A percentile compares a stretch with the other conserved stretches of the same genome.
Conservation (phyloP, 2,797 vertebrate genomes). For the Otus scops region DNA sequence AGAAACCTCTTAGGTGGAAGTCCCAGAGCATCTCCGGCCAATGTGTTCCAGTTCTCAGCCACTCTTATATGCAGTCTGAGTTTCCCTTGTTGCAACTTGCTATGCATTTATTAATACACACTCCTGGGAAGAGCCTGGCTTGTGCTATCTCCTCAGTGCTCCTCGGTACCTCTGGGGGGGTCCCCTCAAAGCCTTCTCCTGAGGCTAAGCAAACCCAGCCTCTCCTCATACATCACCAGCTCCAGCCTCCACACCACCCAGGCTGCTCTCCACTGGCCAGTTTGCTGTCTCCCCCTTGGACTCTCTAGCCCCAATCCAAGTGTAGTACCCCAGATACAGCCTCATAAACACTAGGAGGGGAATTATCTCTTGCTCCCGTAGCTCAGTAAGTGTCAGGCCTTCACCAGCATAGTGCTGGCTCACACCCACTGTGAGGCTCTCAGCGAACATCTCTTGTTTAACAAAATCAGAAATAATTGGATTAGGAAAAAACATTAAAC, state of each 20-base stretch:
- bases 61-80: not conserved
- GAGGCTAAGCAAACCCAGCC: not conserved
- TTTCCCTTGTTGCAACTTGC: not conserved
- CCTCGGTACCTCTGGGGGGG: not conserved
- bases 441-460: not conserved
- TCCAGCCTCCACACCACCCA: not conserved
- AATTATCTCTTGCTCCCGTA: not conserved
- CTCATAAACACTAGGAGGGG: not conserved
- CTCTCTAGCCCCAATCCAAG: not conserved
- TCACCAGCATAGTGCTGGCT: not conserved
- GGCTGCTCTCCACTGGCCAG: not conserved
- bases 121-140: not conserved
- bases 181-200: not conserved
- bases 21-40: not conserved
- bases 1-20: not conserved
- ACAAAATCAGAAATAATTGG: not conserved
- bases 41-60: not conserved
- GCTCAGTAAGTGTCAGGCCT: not conserved
- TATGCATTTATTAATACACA: not conserved
- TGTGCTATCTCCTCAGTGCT: not conserved
- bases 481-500: not conserved
- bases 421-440: rapidly evolving
- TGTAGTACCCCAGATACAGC: not conserved
- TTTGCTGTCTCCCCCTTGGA: not conserved
- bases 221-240: not conserved